These are phyloP conservation scores for Rhagonycha lutea DNA, from an alignment of 2,888 invertebrate genomes.

Conservation along the genomic window DNA sequence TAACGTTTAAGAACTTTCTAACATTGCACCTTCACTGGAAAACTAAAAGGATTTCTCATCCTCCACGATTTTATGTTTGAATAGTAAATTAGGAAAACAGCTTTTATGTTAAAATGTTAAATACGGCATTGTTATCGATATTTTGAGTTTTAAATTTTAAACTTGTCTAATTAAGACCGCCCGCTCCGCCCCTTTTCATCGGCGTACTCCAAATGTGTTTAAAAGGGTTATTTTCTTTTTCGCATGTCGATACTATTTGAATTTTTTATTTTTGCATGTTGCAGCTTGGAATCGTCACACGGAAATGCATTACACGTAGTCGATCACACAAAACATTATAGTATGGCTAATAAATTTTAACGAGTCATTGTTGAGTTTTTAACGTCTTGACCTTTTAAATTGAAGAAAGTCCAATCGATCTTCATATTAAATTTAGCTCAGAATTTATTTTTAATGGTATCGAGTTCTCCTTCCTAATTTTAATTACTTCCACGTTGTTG, in stretches of 20 bases:
- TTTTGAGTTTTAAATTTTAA: neutral
- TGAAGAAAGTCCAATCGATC: neutral
- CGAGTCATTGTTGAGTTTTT: neutral
- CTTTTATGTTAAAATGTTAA: neutral
- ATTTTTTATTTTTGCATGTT: neutral
- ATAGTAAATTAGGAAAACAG: neutral
- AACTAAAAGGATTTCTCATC: neutral
- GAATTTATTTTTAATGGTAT: neutral
- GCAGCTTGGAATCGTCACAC: neutral
- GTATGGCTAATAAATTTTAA: neutral
- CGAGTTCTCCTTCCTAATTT: neutral
- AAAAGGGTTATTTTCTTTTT: too few relatives aligned
- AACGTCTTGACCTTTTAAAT: neutral
- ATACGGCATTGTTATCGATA: neutral
- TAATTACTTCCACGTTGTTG: neutral
- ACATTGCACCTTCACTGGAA: slow-evolving; percentile 6
- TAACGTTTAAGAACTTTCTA: slow-evolving; percentile 7
- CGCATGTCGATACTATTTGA: neutral
- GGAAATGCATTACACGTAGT: neutral
- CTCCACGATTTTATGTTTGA: neutral
- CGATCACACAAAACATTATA: neutral
- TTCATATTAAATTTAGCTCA: neutral
- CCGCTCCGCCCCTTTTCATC: neutral
- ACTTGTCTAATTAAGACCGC: neutral
- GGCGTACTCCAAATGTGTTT: neutral